Evolutionary conservation across 2,113 vertebrate genomes (phyloP), one percentile per base, ranked within the genome.

Genomic region (Lasiurus borealis): DNA sequence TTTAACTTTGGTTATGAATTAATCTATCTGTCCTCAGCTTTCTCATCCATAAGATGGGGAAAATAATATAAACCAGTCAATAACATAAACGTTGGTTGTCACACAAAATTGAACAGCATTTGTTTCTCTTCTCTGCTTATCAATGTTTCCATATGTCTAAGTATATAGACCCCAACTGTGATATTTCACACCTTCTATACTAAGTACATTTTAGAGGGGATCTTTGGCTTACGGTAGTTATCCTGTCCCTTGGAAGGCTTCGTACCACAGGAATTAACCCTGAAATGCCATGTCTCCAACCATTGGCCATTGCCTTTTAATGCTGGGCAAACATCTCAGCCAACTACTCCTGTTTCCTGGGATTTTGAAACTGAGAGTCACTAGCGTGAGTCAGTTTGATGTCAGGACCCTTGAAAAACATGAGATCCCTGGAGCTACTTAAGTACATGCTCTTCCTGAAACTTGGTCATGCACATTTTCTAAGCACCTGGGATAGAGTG

Each of bases 51-150:
- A 62, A 86, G 91, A 71, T 80, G 13, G 36, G 31, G 62, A 34
- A 57, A 85, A 78, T 69, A 72, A 50, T 34, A 72, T 89, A 21
- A 69, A 52, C 3, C 5, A 50, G 7, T 73, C 27, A 94, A 69
- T 82, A 62, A 19, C 34, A 82, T 64, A 82, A 82, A 46, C 57
- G 9, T 83, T 83, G 1, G 8, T 69, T 69, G 5, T 62, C 40
- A 66, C 14, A 83, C 16, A 82, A 84, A 85, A 85, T 48, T 92
- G 59, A 88, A 34, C 6, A 73, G 13, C 95, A 89, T 57, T 16
- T 59, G 85, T 46, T 59, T 78, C 29, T 89, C 13, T 78, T 3
- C 16, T 90, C 5, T 85, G 12, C 8, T 93, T 90, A 57, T 68
- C 71, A 46, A 57, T 87, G 69, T 80, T 66, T 66, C n/a, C 21